These are phyloP conservation scores for Drymodes brunneopygia DNA, from an alignment of 2,113 vertebrate genomes.

Conservation along the genomic window DNA sequence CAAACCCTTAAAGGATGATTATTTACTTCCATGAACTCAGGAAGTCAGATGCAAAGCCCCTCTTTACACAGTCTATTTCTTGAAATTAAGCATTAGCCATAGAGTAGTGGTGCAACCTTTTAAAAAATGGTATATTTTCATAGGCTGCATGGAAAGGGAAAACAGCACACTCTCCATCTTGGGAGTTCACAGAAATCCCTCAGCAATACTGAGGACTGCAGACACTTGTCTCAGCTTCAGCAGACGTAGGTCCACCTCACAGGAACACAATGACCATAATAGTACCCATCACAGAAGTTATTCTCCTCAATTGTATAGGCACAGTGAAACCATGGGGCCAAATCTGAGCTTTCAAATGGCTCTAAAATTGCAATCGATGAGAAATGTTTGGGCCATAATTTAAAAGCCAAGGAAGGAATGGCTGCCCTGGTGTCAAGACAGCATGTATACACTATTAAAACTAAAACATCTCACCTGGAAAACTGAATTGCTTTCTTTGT, in stretches of 20 bases:
- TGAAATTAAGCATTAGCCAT: not conserved
- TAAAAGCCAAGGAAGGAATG: constrained; percentile 60
- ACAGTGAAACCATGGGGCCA: constrained; percentile 57
- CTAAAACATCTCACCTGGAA: constrained; percentile 62
- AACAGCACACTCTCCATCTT: constrained; percentile 16
- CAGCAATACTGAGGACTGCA: not conserved
- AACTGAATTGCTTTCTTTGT: constrained; percentile 59
- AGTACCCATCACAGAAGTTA: constrained; percentile 54
- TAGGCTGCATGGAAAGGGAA: not conserved
- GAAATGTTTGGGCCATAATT: constrained; percentile 68
- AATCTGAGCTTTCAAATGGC: constrained; percentile 65
- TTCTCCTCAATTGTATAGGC: constrained; percentile 70
- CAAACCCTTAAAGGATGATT: not conserved
- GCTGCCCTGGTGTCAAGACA: constrained; percentile 66
- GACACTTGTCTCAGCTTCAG: constrained; percentile 34
- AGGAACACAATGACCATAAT: constrained; percentile 66
- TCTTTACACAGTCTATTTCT: not conserved
- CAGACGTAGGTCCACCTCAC: constrained; percentile 31
- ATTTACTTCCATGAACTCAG: not conserved
- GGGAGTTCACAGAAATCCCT: constrained; percentile 41
- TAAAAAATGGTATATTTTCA: not conserved
- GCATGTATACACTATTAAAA: constrained; percentile 62
- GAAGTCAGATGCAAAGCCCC: not conserved
- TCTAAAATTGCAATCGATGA: constrained; percentile 69
- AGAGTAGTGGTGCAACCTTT: not conserved